Base-by-base conservation (phyloP, 1,140 invertebrate genomes). In the Sminthurinus signatus region DNA sequence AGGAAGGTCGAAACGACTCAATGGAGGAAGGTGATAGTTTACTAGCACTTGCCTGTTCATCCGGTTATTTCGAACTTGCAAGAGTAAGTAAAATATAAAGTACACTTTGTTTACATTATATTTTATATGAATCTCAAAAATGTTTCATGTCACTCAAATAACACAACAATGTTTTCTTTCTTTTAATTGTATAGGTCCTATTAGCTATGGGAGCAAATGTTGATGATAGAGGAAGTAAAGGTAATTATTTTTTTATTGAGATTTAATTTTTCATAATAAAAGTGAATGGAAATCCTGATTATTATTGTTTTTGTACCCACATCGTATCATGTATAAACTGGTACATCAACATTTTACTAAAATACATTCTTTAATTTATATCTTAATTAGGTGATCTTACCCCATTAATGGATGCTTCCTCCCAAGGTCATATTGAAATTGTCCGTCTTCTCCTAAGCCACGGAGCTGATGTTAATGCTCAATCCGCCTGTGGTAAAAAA, bases 161-260 rank as follows among this genome's bases (percentile, higher is more conserved):
- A n/a, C n/a, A n/a, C n/a, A n/a, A n/a, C n/a, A n/a, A n/a, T n/a
- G n/a, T n/a, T n/a, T n/a, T n/a, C n/a, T n/a, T n/a, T n/a, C n/a
- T n/a, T n/a, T n/a, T n/a, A n/a, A n/a, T n/a, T 23, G 14, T 75
- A 17, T 74, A 91, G 88, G 91, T 97, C 73, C 79, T 97, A 70
- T 80, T 98, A 73, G 92, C 92, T 32, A 97, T 97, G 93, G 89
- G 91, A 78, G 93, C 93, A 32, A 96, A 96, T 80, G 92, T 97
- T 46, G 94, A 98, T 81, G 93, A 97, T 77, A 82, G 93, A 46
- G 93, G 94, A 31, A 89, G 93, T 73, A 92, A 92, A 79, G 90
- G 89, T 42, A 15, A 36, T 36, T 8, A 36, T 5, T 15, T 36
- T 36, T 36, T 36, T 36, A 36, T 36, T 36, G 32, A n/a, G n/a